These are phyloP conservation scores for Silurus aristotelis DNA, from an alignment of 2,797 vertebrate species.

Conservation along the genomic window DNA sequence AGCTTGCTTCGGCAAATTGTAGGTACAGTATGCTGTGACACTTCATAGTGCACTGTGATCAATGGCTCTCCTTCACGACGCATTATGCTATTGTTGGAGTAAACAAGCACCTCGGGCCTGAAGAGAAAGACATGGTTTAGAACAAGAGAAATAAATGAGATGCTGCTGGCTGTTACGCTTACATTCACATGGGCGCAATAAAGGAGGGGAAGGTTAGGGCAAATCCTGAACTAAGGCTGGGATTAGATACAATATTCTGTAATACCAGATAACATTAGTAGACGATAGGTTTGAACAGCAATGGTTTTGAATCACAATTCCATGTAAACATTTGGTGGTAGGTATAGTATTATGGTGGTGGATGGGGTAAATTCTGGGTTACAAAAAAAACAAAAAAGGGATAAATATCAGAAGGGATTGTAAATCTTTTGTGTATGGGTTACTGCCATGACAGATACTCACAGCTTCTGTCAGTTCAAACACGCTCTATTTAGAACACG, in stretches of 20 bases:
- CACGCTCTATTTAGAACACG: too few species aligned
- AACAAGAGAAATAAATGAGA: slow-evolving; percentile 24
- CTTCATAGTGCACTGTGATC: slow-evolving; percentile 31
- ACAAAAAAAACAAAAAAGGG: not conserved
- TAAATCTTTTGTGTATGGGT: too few species aligned
- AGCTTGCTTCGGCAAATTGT: not conserved
- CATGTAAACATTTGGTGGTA: not conserved
- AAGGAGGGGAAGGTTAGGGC: not conserved
- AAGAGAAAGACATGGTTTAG: slow-evolving; percentile 10
- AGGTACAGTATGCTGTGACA: slow-evolving; percentile 7
- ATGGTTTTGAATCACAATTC: not conserved
- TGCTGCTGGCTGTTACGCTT: slow-evolving; percentile 12
- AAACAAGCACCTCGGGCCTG: slow-evolving; percentile 30
- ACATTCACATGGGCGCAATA: not conserved
- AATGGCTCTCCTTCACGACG: slow-evolving; percentile 22
- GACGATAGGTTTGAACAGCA: not conserved
- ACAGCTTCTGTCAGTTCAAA: too few species aligned
- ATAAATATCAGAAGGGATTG: not conserved
- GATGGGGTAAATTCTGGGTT: not conserved
- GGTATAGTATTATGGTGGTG: too few species aligned
- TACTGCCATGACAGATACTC: too few species aligned
- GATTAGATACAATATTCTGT: not conserved
- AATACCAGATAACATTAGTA: not conserved
- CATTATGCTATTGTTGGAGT: slow-evolving; percentile 16
- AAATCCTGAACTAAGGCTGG: slow-evolving; percentile 1